Base-by-base conservation (phyloP, 2,888 invertebrate species). In the Micropterix aruncella region DNA sequence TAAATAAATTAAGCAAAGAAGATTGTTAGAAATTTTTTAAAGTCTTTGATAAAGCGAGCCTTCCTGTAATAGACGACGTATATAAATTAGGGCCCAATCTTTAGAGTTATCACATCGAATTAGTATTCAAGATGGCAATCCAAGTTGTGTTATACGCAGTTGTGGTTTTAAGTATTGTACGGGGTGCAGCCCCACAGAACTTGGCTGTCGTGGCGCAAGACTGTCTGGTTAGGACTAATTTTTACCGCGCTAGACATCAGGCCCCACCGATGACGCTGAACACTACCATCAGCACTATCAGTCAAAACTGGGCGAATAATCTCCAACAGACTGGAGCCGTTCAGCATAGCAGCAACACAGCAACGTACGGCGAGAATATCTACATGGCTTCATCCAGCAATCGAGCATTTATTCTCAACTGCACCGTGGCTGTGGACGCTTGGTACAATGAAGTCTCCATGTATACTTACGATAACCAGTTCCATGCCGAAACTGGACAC, bases 361-460 rank as follows among this genome's bases (percentile, higher is more conserved):
- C 71, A 47, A 74, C 74, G 42, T 80, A 80, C 53, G 83, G 84
- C 1, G 83, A 84, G 58, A 84, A 84, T 56, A 69, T 84, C 12
- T 83, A 75, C 53, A 75, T 74, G 54, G 68, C 75, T 52, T 74
- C 74, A 61, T 76, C 77, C 14, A 75, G 74, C 2, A 71, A 76
- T 57, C 70, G 74, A 2, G 73, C 69, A 50, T 69, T 73, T 42
- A 58, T 62, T 12, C 68, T 80, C 1, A 62, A 63, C 18, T 83
- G 80, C 1, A 63, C 67, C 3, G 72, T 74, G 48, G 77, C 81
- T 0, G 83, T 83, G 0, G 73, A 75, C 46, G 69, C 72, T 45
- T 86, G 85, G 85, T 82, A 75, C 52, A 63, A 71, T 12, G 81
- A 82, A 60, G 74, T 79, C 42, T 60, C 66, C 40, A 60, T 72